Evolutionary conservation across 2,888 invertebrate species (phyloP).

Genomic region (Paralinhomoeus sp.): DNA sequence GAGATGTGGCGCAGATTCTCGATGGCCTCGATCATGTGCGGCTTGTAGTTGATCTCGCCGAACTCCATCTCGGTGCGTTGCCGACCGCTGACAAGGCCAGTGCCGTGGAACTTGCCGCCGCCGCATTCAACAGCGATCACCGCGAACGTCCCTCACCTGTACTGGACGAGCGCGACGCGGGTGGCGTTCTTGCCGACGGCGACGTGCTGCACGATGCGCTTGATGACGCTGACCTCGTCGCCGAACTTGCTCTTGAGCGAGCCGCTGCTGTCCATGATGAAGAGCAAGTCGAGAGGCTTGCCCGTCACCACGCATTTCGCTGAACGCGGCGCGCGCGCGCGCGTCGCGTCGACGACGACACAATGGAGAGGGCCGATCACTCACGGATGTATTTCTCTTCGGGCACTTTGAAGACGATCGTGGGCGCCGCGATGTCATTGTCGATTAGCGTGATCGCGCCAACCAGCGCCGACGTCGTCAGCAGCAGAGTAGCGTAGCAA

Average conservation of each 20-base stretch:
- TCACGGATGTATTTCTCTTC: not conserved
- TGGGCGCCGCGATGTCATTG: too few relatives aligned
- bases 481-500: too few relatives aligned
- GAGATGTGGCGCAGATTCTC: not conserved
- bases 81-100: too few relatives aligned
- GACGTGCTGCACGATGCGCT: slow-evolving; percentile 17
- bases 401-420: too few relatives aligned
- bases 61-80: not conserved
- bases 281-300: slow-evolving; percentile 19
- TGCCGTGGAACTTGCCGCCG: too few relatives aligned
- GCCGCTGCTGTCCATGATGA: slow-evolving; percentile 21
- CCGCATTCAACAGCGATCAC: too few relatives aligned
- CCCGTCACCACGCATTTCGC: slow-evolving; percentile 20
- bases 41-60: slow-evolving; percentile 1
- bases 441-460: too few relatives aligned
- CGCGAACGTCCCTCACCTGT: too few relatives aligned
- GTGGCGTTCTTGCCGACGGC: slow-evolving; percentile 19
- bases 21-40: slow-evolving; percentile 1
- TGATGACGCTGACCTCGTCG: slow-evolving; percentile 20
- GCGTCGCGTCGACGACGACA: too few relatives aligned
- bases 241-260: slow-evolving; percentile 7
- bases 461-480: too few relatives aligned
- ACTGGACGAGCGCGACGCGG: slow-evolving; percentile 20
- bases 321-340: too few relatives aligned
- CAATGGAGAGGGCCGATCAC: too few relatives aligned